phyloP scores from a whole-genome alignment of 2,113 vertebrate genomes.

The Toxostoma redivivum region DNA sequence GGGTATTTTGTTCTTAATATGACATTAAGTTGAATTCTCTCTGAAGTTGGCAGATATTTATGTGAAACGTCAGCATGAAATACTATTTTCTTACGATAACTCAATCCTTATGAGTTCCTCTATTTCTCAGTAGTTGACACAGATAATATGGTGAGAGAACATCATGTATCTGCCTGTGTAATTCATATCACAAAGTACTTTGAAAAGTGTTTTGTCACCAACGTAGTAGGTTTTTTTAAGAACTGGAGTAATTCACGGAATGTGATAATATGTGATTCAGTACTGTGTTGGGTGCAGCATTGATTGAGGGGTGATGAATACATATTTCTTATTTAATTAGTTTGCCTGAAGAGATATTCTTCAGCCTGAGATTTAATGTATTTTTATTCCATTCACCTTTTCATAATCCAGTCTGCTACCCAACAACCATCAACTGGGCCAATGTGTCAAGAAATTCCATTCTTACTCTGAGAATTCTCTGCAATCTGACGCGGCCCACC shows the following conservation, averaged over 20 bases:
- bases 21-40: not conserved
- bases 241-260: not conserved
- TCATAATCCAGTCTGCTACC: not conserved
- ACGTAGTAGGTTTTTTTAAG: not conserved
- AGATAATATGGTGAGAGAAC: not conserved
- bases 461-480: not conserved
- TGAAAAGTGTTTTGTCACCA: not conserved
- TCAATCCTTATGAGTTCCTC: not conserved
- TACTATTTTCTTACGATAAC: not conserved
- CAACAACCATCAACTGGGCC: not conserved
- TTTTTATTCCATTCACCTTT: not conserved
- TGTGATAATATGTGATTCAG: not conserved
- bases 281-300: not conserved
- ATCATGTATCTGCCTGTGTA: not conserved
- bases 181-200: not conserved
- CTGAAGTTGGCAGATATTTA: not conserved
- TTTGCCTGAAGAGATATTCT: not conserved
- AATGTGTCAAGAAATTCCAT: not conserved
- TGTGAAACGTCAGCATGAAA: not conserved
- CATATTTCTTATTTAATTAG: not conserved
- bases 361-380: not conserved
- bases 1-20: not conserved
- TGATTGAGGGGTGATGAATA: not conserved
- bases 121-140: not conserved
- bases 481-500: too few relatives aligned